Evolutionary conservation across 2,113 vertebrate species (phyloP).

Genomic region (Dipodomys stephensi): DNA sequence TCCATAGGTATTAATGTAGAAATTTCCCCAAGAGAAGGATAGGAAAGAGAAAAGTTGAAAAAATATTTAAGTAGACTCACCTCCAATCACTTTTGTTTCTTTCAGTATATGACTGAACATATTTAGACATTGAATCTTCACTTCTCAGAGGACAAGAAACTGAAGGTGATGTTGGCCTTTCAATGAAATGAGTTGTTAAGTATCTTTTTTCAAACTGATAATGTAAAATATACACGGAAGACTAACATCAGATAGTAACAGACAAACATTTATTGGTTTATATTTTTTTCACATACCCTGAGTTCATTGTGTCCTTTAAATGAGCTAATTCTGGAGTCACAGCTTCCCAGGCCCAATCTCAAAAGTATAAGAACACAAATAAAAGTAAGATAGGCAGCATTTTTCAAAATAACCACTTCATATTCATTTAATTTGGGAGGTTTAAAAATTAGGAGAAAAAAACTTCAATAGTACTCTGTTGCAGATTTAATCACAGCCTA

Average conservation of each 20-base stretch:
- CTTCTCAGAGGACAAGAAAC: slow-evolving; percentile 73
- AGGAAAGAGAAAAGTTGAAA: background rate
- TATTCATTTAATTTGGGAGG: slow-evolving; percentile 20
- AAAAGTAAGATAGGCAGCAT: slow-evolving; percentile 40
- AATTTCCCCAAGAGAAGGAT: background rate
- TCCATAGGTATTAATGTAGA: slow-evolving; percentile 18
- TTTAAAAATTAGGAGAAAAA: background rate
- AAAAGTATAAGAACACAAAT: slow-evolving; percentile 76
- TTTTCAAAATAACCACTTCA: slow-evolving; percentile 56
- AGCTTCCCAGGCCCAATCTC: slow-evolving; percentile 85
- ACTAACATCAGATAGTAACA: slow-evolving; percentile 53
- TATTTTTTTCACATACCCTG: slow-evolving; percentile 81
- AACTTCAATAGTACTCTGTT: background rate
- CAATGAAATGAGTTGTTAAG: slow-evolving; percentile 74
- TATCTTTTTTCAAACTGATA: slow-evolving; percentile 54
- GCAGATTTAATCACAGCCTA: background rate
- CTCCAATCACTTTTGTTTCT: slow-evolving; percentile 80
- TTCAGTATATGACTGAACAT: slow-evolving; percentile 69
- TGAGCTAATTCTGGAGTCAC: slow-evolving; percentile 73
- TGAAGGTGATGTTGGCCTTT: slow-evolving; percentile 79
- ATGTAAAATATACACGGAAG: slow-evolving; percentile 47
- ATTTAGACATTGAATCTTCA: slow-evolving; percentile 65
- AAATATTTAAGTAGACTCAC: slow-evolving; percentile 77
- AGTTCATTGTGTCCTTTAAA: slow-evolving; percentile 71
- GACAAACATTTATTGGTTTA: background rate